Evolutionary conservation across 2,888 invertebrate species (phyloP).

Genomic region (Odontomyia ornata): DNA sequence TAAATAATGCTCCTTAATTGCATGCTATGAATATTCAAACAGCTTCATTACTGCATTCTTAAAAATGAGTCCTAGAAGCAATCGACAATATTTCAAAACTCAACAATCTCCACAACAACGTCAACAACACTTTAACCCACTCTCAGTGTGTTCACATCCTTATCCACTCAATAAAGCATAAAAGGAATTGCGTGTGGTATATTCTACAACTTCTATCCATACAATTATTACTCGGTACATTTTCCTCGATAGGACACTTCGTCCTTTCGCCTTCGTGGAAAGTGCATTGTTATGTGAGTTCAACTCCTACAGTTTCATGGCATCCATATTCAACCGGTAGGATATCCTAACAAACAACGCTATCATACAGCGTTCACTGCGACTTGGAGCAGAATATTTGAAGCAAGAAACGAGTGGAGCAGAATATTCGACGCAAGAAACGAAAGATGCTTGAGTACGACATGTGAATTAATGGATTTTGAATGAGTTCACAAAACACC

Average conservation of each 20-base stretch:
- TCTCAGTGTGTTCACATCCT: no score
- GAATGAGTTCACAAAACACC: slow-evolving; percentile 1
- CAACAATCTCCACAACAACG: no score
- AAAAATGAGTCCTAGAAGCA: no score
- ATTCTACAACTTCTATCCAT: background rate
- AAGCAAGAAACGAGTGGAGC: background rate
- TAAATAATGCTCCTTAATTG: no score
- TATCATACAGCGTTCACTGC: no score
- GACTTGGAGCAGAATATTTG: background rate
- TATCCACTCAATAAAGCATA: background rate
- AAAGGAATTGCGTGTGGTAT: background rate
- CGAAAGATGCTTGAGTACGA: slow-evolving; percentile 4
- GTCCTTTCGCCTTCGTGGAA: background rate
- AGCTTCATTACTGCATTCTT: no score
- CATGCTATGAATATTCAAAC: no score
- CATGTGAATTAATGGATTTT: slow-evolving; percentile 24
- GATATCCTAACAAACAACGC: background rate
- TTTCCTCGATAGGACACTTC: background rate
- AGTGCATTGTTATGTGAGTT: slow-evolving; percentile 6
- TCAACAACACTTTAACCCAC: no score
- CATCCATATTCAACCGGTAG: background rate
- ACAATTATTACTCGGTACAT: background rate
- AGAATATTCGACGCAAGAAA: background rate
- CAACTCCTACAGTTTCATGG: background rate
- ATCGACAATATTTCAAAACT: no score